Conservation (phyloP, 2,797 vertebrate species). For the Varecia variegata region DNA sequence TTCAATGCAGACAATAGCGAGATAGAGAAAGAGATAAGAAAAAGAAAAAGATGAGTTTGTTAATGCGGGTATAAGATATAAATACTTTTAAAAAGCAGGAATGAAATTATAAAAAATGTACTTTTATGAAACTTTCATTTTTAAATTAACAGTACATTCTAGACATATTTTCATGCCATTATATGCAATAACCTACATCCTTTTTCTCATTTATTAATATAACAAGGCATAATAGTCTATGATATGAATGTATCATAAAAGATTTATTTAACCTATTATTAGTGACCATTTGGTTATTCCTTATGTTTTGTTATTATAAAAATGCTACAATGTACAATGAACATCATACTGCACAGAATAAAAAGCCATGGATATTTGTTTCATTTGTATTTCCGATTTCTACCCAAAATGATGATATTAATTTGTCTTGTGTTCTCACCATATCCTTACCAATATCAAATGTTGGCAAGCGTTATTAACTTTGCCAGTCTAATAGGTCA, state of each 20-base stretch:
- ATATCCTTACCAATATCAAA: neutral
- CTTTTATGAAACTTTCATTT: neutral
- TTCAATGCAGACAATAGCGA: neutral
- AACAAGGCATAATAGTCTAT: neutral
- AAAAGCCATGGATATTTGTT: neutral
- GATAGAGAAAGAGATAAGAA: neutral
- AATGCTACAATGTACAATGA: neutral
- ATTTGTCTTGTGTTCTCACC: neutral
- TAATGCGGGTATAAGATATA: neutral
- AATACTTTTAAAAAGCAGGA: neutral
- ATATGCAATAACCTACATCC: neutral
- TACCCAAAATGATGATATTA: neutral
- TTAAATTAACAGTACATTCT: neutral
- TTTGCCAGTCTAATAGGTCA: neutral
- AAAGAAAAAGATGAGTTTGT: neutral
- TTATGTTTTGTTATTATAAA: neutral
- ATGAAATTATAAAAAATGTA: neutral
- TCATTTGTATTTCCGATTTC: neutral
- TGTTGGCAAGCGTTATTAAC: neutral
- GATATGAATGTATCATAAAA: neutral
- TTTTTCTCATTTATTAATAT: neutral
- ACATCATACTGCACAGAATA: neutral
- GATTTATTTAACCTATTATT: neutral
- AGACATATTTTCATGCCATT: neutral
- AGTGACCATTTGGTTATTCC: neutral